Evolutionary conservation across 2,888 invertebrate genomes (phyloP).

Genomic region (Ornithoptera alexandrae): DNA sequence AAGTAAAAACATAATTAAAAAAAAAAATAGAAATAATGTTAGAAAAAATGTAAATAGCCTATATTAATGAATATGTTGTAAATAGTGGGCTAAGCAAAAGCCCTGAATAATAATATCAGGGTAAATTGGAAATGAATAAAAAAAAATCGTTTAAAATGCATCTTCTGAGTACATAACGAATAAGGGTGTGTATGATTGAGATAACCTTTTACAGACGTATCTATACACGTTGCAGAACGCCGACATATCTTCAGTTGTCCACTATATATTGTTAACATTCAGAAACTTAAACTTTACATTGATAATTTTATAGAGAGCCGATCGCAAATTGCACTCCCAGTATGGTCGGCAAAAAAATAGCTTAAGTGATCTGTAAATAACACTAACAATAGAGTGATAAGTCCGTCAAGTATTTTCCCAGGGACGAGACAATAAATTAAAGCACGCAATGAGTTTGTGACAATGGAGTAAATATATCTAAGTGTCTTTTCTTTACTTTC

Average conservation of each 20-base stretch:
- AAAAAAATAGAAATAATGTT: too few species aligned
- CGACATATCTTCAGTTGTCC: conserved; percentile 27
- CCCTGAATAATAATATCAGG: too few species aligned
- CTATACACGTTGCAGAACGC: conserved; percentile 6
- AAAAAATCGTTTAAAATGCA: not conserved
- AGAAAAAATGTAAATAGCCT: too few species aligned
- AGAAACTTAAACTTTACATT: conserved; percentile 31
- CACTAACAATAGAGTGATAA: conserved; percentile 46
- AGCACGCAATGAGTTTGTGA: conserved; percentile 26
- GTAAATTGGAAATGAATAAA: too few species aligned
- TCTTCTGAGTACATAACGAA: conserved; percentile 23
- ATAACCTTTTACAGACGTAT: conserved; percentile 22
- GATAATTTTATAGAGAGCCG: conserved; percentile 25
- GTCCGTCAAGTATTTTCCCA: conserved; percentile 40
- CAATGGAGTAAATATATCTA: conserved; percentile 18
- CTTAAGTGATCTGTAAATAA: conserved; percentile 36
- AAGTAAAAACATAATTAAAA: too few species aligned
- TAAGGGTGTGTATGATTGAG: conserved; percentile 7
- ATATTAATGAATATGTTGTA: too few species aligned
- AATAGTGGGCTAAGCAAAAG: too few species aligned
- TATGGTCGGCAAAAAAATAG: conserved; percentile 32
- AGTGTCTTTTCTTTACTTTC: not conserved
- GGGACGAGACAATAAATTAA: conserved; percentile 34
- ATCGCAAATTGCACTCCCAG: conserved; percentile 38
- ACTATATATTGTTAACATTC: conserved; percentile 27